Evolutionary conservation across 2,797 vertebrate species (phyloP).

Genomic region (Danio tinwini): DNA sequence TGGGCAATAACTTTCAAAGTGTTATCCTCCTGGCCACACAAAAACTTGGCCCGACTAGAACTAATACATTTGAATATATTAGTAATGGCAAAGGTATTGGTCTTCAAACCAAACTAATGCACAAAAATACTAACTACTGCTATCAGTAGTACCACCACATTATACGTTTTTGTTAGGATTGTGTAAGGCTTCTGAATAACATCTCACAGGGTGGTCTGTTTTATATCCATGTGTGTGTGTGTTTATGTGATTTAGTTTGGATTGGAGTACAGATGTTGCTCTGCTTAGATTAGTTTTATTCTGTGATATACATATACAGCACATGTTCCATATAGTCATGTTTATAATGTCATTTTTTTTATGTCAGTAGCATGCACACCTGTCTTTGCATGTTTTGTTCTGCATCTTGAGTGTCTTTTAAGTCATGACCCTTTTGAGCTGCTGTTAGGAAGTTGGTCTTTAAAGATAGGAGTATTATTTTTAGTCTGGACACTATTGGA

Average conservation of each 20-base stretch:
- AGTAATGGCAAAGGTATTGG: background rate
- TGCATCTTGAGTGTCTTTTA: slow-evolving; percentile 20
- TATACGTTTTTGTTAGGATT: slow-evolving; percentile 15
- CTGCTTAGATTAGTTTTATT: slow-evolving; percentile 1
- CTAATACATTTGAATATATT: background rate
- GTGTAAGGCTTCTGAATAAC: background rate
- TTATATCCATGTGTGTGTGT: slow-evolving; percentile 4
- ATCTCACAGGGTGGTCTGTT: slow-evolving; percentile 14
- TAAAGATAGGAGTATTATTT: slow-evolving; percentile 65
- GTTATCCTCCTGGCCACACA: background rate
- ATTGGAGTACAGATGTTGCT: slow-evolving; percentile 17
- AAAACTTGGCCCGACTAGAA: background rate
- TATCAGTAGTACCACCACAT: too few relatives aligned
- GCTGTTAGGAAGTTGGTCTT: slow-evolving; percentile 30
- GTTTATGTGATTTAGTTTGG: slow-evolving; percentile 15
- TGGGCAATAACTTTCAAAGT: background rate
- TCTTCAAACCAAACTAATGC: background rate
- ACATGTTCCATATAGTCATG: background rate
- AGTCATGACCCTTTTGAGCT: slow-evolving; percentile 47
- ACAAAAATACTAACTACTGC: background rate
- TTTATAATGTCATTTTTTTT: background rate
- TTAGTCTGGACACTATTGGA: slow-evolving; percentile 57
- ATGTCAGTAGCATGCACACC: background rate
- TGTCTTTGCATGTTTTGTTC: slow-evolving; percentile 9
- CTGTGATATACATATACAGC: background rate